Conservation (phyloP, 2,797 vertebrate genomes). For the Hydrophis major region DNA sequence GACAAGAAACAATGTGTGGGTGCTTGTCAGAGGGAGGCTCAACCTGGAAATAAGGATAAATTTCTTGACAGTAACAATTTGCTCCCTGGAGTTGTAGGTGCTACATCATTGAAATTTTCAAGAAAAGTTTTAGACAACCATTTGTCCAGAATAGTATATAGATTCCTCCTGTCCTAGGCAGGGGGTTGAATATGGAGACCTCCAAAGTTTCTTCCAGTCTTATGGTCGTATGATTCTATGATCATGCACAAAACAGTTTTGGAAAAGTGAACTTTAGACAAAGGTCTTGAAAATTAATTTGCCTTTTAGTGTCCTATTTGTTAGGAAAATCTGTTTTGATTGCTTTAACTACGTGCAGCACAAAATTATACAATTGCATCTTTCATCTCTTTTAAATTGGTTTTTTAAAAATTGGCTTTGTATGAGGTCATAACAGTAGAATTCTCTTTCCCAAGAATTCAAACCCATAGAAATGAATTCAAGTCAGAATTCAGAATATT, state of each 20-base stretch:
- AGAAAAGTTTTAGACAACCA: not conserved
- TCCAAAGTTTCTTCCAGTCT: not conserved
- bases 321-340: conserved; percentile 31
- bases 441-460: not conserved
- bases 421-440: conserved; percentile 3
- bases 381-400: conserved; percentile 36
- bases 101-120: not conserved
- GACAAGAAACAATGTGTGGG: not conserved
- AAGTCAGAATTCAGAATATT: not conserved
- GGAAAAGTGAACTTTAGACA: conserved; percentile 9
- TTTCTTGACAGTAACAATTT: not conserved
- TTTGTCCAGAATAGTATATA: not conserved
- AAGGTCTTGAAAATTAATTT: not conserved
- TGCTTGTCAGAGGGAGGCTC: not conserved
- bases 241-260: conserved; percentile 14
- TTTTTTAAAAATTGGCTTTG: conserved; percentile 23
- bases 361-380: conserved; percentile 23
- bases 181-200: not conserved
- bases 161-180: not conserved
- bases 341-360: not conserved
- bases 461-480: not conserved
- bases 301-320: not conserved
- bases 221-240: not conserved
- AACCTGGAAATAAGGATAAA: not conserved
- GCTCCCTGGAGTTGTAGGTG: not conserved